These are phyloP conservation scores for Coryphaenoides rupestris DNA, from an alignment of 2,113 vertebrate species.

Conservation along the genomic window DNA sequence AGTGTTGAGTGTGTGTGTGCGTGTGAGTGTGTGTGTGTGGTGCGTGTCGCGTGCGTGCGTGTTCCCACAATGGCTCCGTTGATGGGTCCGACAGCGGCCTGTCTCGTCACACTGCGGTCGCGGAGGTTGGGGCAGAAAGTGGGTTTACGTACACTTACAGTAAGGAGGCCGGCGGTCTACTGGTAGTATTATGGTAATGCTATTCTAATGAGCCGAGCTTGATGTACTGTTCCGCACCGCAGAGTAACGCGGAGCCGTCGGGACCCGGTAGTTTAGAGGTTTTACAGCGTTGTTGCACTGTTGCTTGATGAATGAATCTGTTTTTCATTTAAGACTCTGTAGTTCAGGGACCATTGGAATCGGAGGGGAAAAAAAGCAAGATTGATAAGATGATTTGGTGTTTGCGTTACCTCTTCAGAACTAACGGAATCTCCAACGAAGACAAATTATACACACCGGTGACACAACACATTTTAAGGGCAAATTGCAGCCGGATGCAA, in stretches of 20 bases:
- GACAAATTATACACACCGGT: conserved; percentile 7
- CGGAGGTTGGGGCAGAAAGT: neutral
- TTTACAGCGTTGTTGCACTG: conserved; percentile 2
- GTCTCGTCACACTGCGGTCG: too few species aligned
- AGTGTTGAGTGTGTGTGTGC: too few species aligned
- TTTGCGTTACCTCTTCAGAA: conserved; percentile 1
- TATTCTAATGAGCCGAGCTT: conserved; percentile 31
- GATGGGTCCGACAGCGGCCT: too few species aligned
- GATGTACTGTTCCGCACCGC: neutral
- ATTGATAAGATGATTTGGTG: conserved; percentile 7
- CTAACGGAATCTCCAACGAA: conserved; percentile 7
- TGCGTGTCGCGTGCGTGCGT: neutral
- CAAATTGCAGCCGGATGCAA: neutral
- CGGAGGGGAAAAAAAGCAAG: neutral
- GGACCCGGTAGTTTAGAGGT: conserved; percentile 24
- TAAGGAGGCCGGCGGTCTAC: neutral
- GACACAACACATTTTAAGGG: neutral
- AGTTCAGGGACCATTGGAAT: neutral
- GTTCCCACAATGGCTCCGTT: too few species aligned
- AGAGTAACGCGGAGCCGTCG: conserved; percentile 24
- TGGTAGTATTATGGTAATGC: conserved; percentile 7
- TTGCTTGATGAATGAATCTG: conserved; percentile 6
- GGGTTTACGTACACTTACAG: conserved; percentile 11
- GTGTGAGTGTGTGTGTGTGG: conserved; percentile 4
- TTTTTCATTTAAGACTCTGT: conserved; percentile 4